A percentile compares a stretch with the other conserved stretches of the same genome.
Conservation (phyloP, 2,797 vertebrate species). For the Arrhamphus sclerolepis region DNA sequence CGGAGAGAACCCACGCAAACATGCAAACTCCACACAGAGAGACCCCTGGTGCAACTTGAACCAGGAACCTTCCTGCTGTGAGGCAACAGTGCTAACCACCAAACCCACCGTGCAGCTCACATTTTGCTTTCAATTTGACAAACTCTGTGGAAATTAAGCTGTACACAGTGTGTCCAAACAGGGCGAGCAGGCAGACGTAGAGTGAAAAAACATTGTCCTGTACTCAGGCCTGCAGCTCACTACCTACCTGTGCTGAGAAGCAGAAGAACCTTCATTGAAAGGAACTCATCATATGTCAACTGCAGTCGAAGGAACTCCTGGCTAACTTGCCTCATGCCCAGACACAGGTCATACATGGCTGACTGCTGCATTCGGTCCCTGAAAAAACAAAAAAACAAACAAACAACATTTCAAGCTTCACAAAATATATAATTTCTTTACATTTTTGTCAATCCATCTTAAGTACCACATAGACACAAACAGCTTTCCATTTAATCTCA, state of each 20-base stretch:
- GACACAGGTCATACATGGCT: constrained; percentile 97
- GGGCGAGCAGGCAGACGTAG: too few relatives aligned
- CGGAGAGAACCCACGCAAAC: too few relatives aligned
- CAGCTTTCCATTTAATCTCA: too few relatives aligned
- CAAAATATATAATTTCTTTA: not conserved
- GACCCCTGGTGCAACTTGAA: too few relatives aligned
- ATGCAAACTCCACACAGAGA: too few relatives aligned
- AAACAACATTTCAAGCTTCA: constrained; percentile 7
- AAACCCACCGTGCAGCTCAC: too few relatives aligned
- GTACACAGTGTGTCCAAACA: too few relatives aligned
- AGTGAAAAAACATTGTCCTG: too few relatives aligned
- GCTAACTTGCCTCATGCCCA: constrained; percentile 98
- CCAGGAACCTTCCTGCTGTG: too few relatives aligned
- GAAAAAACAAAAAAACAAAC: constrained; percentile 41
- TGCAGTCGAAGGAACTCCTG: constrained; percentile 96
- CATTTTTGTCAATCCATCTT: constrained; percentile 1
- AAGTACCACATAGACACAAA: not conserved
- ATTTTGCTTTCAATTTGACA: too few relatives aligned
- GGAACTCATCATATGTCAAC: constrained; percentile 96
- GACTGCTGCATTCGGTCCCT: constrained; percentile 98
- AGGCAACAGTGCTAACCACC: too few relatives aligned
- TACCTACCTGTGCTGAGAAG: constrained; percentile 93
- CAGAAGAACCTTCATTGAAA: constrained; percentile 97
- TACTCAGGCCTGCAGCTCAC: not conserved
- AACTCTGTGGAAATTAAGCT: too few relatives aligned